phyloP scores from a whole-genome alignment of 2,113 vertebrate genomes.

The Peromyscus polionotus region DNA sequence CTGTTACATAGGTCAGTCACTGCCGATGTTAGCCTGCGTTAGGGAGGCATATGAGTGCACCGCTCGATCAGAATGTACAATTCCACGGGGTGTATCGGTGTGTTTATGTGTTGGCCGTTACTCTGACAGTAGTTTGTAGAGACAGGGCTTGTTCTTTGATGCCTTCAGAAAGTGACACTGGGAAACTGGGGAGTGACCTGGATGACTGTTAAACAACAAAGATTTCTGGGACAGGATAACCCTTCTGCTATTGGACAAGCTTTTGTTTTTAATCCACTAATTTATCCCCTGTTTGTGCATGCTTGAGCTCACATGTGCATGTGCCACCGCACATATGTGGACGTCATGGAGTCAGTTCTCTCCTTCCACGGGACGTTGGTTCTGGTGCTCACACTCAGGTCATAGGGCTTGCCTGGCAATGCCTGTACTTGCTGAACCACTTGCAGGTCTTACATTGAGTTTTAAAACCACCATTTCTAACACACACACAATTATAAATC shows the following conservation, averaged over 20 bases:
- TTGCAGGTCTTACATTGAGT: not conserved
- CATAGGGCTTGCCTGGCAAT: not conserved
- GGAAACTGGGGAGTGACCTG: not conserved
- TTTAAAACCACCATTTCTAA: constrained; percentile 34
- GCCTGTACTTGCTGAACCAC: not conserved
- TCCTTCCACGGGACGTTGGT: not conserved
- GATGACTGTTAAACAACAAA: not conserved
- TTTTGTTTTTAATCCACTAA: not conserved
- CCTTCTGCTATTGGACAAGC: not conserved
- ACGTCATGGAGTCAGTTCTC: not conserved
- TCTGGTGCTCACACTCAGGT: not conserved
- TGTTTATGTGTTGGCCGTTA: not conserved
- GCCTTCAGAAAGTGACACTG: not conserved
- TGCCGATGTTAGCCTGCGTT: no score
- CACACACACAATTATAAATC: not conserved
- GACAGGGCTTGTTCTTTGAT: not conserved
- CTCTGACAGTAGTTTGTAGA: no score
- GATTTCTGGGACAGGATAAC: not conserved
- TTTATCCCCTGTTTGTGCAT: no score
- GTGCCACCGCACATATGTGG: not conserved
- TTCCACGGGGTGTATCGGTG: no score
- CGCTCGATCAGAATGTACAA: no score
- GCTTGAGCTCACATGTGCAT: not conserved
- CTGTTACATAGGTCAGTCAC: no score
- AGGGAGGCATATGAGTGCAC: not conserved